These are phyloP conservation scores for Gorsachius magnificus DNA, from an alignment of 2,797 vertebrate genomes.

Conservation along the genomic window DNA sequence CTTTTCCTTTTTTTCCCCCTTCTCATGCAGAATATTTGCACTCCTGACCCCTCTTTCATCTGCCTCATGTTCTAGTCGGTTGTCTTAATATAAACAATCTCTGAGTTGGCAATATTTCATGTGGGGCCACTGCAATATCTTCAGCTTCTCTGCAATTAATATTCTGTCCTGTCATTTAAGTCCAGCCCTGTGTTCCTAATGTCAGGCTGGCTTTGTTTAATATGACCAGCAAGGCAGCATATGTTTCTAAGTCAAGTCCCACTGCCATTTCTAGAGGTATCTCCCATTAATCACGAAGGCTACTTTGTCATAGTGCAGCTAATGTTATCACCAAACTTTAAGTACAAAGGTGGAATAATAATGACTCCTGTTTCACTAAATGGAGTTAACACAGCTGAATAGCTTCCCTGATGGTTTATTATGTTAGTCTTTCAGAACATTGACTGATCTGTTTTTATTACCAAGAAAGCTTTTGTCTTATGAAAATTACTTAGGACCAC, in stretches of 20 bases:
- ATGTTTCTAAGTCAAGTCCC: neutral
- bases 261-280: neutral
- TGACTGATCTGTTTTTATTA: slow-evolving; percentile 58
- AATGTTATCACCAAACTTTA: neutral
- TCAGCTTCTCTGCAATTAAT: neutral
- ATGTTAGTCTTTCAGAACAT: slow-evolving; percentile 46
- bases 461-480: slow-evolving; percentile 67
- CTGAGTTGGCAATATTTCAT: neutral
- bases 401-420: slow-evolving; percentile 29
- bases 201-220: neutral
- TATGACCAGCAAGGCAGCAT: neutral
- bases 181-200: neutral
- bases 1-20: neutral
- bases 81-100: neutral
- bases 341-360: slow-evolving; percentile 27
- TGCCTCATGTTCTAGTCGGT: neutral
- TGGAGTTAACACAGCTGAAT: slow-evolving; percentile 10
- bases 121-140: neutral
- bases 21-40: neutral
- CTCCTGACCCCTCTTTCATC: neutral
- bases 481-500: slow-evolving; percentile 52
- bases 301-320: slow-evolving; percentile 3
- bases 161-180: neutral
- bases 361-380: neutral
- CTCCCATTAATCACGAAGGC: slow-evolving; percentile 15